phyloP scores from a whole-genome alignment of 2,113 vertebrate genomes.

The Trogon melanurus region DNA sequence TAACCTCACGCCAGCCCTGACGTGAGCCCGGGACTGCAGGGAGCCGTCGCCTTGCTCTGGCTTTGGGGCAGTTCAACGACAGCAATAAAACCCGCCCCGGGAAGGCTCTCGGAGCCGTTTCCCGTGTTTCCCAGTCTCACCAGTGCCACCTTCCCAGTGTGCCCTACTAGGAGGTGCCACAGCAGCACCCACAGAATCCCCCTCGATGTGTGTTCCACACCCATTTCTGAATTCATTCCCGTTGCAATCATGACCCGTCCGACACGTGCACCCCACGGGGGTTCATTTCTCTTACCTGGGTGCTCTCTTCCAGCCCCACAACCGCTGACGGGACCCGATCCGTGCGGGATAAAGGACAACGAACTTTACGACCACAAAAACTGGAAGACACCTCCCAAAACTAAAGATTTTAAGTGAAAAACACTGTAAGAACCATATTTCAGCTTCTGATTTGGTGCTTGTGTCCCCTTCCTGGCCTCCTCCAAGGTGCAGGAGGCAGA shows the following conservation, averaged over 20 bases:
- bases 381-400: neutral
- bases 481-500: neutral
- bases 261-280: fast-evolving
- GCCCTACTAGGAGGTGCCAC: neutral
- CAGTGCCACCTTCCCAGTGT: neutral
- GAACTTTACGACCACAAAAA: neutral
- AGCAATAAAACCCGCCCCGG: neutral
- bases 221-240: neutral
- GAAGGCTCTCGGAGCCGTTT: neutral
- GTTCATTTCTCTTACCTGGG: neutral
- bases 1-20: neutral
- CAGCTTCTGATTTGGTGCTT: neutral
- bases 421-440: neutral
- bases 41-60: neutral
- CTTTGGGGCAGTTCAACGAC: neutral
- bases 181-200: fast-evolving
- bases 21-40: neutral
- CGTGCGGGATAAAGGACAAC: fast-evolving
- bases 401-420: neutral
- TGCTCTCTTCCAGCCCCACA: neutral
- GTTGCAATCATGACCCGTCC: neutral
- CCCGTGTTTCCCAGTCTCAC: neutral
- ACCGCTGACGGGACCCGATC: neutral
- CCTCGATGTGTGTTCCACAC: fast-evolving
- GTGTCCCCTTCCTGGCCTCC: fast-evolving